Evolutionary conservation across 2,888 invertebrate species (phyloP).

Genomic region (Ennomos erosarius): DNA sequence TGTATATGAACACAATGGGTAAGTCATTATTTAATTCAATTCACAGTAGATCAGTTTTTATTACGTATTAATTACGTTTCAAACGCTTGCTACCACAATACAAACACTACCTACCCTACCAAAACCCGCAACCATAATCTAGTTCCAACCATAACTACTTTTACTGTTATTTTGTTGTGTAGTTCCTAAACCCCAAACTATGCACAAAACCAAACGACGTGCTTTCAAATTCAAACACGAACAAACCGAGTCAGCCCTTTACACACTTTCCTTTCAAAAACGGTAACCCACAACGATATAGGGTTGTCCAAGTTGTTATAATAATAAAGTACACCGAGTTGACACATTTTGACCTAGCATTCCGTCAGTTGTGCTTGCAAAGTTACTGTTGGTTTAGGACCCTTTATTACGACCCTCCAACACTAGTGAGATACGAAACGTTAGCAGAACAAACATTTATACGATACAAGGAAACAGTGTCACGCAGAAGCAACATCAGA

Average conservation of each 20-base stretch:
- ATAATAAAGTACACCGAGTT: conserved; percentile 35
- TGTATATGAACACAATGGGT: no score
- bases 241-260: conserved; percentile 9
- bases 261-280: conserved; percentile 27
- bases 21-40: no score
- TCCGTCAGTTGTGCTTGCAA: conserved; percentile 44
- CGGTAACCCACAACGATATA: conserved; percentile 20
- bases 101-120: no score
- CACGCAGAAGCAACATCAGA: conserved; percentile 33
- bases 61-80: no score
- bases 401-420: conserved; percentile 44
- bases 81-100: no score
- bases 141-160: no score
- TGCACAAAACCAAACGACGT: conserved; percentile 19
- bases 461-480: conserved; percentile 44
- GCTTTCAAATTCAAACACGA: conserved; percentile 14
- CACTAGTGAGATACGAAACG: conserved; percentile 36
- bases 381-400: conserved; percentile 54
- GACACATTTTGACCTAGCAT: conserved; percentile 37
- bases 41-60: no score
- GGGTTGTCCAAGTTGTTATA: conserved; percentile 27
- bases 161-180: no score
- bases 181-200: conserved; percentile 16
- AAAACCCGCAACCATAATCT: no score
- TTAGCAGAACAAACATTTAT: conserved; percentile 46